Conservation (phyloP, 2,888 invertebrate species). For the Ormyrus pomaceus region DNA sequence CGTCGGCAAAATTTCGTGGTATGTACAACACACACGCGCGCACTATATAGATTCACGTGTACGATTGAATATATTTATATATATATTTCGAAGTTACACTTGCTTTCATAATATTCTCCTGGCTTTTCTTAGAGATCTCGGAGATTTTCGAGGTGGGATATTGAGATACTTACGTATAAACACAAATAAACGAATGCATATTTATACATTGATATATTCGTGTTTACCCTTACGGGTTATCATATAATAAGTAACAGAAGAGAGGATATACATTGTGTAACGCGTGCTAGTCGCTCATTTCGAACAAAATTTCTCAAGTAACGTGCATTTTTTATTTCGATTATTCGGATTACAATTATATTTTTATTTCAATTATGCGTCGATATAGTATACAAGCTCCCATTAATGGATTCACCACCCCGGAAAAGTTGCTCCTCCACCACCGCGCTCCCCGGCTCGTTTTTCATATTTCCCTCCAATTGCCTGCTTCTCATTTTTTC, state of each 20-base stretch:
- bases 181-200: constrained; percentile 15
- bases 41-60: constrained; percentile 57
- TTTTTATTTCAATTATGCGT: constrained; percentile 19
- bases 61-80: constrained; percentile 57
- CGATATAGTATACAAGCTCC: constrained; percentile 31
- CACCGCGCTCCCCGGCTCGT: constrained; percentile 64
- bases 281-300: constrained; percentile 33
- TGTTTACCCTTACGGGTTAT: constrained; percentile 24
- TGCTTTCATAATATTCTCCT: constrained; percentile 16
- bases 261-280: constrained; percentile 38
- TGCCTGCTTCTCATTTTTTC: constrained; percentile 46
- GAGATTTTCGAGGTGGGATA: constrained; percentile 2
- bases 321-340: constrained; percentile 22
- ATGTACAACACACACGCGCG: constrained; percentile 70
- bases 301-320: constrained; percentile 15
- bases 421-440: constrained; percentile 57
- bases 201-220: constrained; percentile 49
- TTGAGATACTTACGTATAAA: constrained; percentile 10
- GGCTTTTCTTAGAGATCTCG: constrained; percentile 1
- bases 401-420: constrained; percentile 28
- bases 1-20: constrained; percentile 64
- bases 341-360: constrained; percentile 14
- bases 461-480: constrained; percentile 35
- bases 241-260: constrained; percentile 24
- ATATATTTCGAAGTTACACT: constrained; percentile 23